Conservation (phyloP, 2,113 vertebrate genomes). For the Neolamprologus sp. region DNA sequence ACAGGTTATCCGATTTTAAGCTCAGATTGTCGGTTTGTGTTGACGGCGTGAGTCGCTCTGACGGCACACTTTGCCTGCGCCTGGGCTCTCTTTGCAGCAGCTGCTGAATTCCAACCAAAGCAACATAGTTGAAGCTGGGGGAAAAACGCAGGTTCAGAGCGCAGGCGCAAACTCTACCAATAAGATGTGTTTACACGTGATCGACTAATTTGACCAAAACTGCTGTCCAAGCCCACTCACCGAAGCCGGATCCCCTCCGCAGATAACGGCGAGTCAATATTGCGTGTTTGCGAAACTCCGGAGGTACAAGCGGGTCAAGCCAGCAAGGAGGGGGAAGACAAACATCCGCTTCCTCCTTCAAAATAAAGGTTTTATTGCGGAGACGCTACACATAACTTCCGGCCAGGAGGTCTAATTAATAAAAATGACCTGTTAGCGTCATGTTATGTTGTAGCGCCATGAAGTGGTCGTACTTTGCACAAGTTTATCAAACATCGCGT, state of each 20-base stretch:
- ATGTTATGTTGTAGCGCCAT: not conserved
- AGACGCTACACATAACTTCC: not conserved
- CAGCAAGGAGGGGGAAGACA: fast-evolving
- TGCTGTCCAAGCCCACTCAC: no score
- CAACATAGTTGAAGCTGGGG: conserved; percentile 30
- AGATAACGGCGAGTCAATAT: not conserved
- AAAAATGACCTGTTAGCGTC: not conserved
- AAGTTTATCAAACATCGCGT: not conserved
- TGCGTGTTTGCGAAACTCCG: not conserved
- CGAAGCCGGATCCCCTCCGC: not conserved
- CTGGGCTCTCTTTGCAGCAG: conserved; percentile 17
- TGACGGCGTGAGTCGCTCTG: not conserved
- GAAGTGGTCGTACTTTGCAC: not conserved
- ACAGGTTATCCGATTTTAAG: not conserved
- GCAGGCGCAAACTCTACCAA: conserved; percentile 39
- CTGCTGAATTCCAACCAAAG: conserved; percentile 19
- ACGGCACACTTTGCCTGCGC: not conserved
- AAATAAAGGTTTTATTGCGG: not conserved
- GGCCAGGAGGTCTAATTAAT: not conserved
- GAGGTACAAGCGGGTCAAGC: not conserved
- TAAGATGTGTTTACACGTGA: not conserved
- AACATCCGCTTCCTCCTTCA: not conserved
- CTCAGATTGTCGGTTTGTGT: not conserved
- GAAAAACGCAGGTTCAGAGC: not conserved
- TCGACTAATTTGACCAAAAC: not conserved